Percentiles rank a stretch among this genome's conserved stretches.
These are phyloP conservation scores for Eilema caniola DNA, from an alignment of 2,888 invertebrate species.

Conservation along the genomic window DNA sequence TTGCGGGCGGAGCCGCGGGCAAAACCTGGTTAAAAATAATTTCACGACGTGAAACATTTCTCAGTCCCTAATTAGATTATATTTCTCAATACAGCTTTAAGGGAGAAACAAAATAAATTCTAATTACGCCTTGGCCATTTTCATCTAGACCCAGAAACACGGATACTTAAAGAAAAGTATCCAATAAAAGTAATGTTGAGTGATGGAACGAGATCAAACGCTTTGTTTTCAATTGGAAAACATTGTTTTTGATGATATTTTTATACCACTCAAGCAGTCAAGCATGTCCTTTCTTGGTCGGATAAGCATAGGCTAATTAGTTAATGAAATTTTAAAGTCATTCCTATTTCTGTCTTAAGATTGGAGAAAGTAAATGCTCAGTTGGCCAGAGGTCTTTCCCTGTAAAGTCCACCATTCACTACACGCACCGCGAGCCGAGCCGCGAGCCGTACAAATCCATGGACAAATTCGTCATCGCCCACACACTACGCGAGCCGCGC, in stretches of 20 bases:
- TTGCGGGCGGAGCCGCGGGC: not conserved
- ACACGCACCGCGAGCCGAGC: no score
- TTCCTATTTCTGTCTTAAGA: no score
- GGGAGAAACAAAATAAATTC: constrained; percentile 9
- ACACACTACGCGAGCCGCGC: no score
- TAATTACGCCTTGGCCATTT: constrained; percentile 4
- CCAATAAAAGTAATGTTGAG: constrained; percentile 12
- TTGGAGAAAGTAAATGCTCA: no score
- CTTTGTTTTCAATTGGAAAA: not conserved
- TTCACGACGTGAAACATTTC: not conserved
- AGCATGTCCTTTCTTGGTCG: no score
- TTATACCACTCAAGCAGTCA: no score
- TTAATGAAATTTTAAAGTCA: no score
- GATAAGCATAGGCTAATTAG: no score
- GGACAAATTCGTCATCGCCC: no score
- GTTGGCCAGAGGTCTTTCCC: no score
- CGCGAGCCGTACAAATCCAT: no score
- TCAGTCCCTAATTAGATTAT: constrained; percentile 2
- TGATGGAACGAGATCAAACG: constrained; percentile 4
- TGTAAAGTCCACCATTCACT: no score
- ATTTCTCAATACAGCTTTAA: not conserved
- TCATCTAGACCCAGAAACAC: not conserved
- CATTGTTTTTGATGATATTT: not conserved
- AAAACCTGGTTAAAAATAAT: not conserved
- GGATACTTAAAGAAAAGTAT: not conserved